phyloP scores from a whole-genome alignment of 2,797 vertebrate genomes.

The Artibeus lituratus region DNA sequence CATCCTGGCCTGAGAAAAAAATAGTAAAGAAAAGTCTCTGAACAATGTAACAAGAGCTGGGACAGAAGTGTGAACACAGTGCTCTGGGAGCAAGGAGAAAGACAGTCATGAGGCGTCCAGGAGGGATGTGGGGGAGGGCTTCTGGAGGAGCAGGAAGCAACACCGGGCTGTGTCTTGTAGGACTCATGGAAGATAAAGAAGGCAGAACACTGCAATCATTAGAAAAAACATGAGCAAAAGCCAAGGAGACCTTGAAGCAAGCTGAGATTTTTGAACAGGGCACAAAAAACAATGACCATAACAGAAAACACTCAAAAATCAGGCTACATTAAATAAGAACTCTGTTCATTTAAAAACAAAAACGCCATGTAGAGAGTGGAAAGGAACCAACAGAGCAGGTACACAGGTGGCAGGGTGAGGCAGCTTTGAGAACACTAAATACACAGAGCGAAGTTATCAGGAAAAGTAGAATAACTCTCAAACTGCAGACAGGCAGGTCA shows the following conservation, averaged over 20 bases:
- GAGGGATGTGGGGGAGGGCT: background rate
- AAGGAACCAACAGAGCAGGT: background rate
- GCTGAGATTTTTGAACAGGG: background rate
- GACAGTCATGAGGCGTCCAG: background rate
- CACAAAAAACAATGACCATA: background rate
- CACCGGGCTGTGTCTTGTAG: background rate
- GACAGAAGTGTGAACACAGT: background rate
- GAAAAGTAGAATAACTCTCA: background rate
- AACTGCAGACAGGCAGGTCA: background rate
- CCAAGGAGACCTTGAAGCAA: background rate
- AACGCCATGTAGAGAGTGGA: background rate
- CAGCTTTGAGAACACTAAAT: background rate
- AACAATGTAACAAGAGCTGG: background rate
- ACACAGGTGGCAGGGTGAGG: background rate
- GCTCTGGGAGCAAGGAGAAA: constrained; percentile 7
- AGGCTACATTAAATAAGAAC: constrained; percentile 15
- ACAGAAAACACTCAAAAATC: background rate
- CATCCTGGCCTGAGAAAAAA: background rate
- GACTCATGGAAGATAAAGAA: background rate
- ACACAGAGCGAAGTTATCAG: background rate
- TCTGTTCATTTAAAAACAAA: background rate
- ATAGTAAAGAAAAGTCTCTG: background rate
- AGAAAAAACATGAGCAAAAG: background rate
- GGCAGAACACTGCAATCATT: background rate
- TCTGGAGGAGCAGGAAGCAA: background rate